phyloP scores from a whole-genome alignment of 2,113 vertebrate genomes.

The Climacteris rufus region DNA sequence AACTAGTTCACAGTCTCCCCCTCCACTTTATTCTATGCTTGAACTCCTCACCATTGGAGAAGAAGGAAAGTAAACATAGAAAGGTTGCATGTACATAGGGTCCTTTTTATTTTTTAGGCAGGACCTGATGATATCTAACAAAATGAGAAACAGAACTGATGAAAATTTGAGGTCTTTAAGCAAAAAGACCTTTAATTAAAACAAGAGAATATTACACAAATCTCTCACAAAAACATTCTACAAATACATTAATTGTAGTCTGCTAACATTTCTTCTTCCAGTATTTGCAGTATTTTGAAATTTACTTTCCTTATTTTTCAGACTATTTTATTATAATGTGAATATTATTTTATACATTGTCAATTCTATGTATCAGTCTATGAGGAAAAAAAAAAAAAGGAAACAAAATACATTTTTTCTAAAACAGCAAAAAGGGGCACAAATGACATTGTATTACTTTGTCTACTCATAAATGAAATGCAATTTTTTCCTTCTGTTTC shows the following conservation, averaged over 20 bases:
- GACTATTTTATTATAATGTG: neutral
- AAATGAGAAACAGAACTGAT: neutral
- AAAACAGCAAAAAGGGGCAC: neutral
- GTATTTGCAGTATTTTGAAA: neutral
- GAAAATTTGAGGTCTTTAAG: neutral
- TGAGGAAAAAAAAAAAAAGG: neutral
- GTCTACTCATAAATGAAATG: neutral
- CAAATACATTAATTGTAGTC: neutral
- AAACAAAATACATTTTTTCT: neutral
- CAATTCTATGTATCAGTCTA: neutral
- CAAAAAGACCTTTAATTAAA: neutral
- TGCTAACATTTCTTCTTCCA: neutral
- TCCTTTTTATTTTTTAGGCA: neutral
- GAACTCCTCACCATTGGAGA: neutral
- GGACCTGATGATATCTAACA: neutral
- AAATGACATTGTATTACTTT: neutral
- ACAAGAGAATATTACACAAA: neutral
- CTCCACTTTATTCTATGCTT: neutral
- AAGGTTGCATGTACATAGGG: neutral
- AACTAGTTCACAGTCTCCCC: neutral
- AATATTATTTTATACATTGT: neutral
- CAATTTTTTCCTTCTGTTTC: neutral
- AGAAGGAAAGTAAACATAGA: neutral
- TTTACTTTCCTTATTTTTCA: neutral
- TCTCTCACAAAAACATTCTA: neutral